Evolutionary conservation across 2,888 invertebrate species (phyloP), one percentile per base, ranked within the genome.

Genomic region (Drosophila melanosoma): DNA sequence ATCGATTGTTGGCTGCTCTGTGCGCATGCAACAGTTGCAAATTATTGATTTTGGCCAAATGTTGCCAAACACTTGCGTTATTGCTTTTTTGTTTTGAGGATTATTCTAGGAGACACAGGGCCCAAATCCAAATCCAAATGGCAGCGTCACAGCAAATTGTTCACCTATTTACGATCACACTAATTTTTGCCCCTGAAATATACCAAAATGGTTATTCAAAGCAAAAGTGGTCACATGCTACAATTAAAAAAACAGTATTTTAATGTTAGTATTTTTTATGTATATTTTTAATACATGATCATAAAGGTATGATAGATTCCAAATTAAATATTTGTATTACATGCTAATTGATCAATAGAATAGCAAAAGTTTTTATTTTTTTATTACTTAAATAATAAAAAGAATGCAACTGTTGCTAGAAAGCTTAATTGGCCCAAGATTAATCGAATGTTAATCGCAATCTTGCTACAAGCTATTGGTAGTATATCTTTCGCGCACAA

Each of bases 121-220:
- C 64, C 68, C 59, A 75, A 75, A 79, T 69, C 74, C 74, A 59
- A 72, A 72, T 72, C 78, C 79, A 78, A 78, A 78, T 78, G 78
- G 78, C 78, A 78, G 78, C 78, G 78, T 78, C 78, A 78, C 78
- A 78, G 76, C 78, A 77, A 76, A 74, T 74, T 65, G 74, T 77
- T 77, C 76, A 77, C 76, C 76, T 77, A 77, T 74, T 76, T 70
- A 64, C 78, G 78, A 78, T 74, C 74, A 70, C 74, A 74, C 77
- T 78, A 78, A 78, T 74, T 77, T 54, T 77, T 60, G 58, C 78
- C 78, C 45, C 40, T 40, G 7, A 67, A 74, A 78, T 63, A 77
- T 77, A 77, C 76, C 65, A 20, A 65, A 69, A 35, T 60, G 29
- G 26, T 48, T 63, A 51, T 66, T 61, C 10, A 12, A 11, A 1